Evolutionary conservation across 2,888 invertebrate species (phyloP).

Genomic region (Orthonychiurus folsomi): DNA sequence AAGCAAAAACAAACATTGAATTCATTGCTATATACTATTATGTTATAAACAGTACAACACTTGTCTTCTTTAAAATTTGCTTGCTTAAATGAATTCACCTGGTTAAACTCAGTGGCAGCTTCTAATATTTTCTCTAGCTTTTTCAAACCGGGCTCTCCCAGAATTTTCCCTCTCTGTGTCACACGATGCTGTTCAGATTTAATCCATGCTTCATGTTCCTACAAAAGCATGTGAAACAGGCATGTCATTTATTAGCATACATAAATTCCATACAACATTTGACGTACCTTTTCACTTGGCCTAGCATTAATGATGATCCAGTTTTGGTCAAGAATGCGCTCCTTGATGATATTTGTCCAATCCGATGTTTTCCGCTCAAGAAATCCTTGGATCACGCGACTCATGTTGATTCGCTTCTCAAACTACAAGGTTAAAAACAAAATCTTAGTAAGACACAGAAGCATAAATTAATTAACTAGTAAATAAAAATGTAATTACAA

Average conservation of each 20-base stretch:
- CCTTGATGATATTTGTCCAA: conserved; percentile 32
- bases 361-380: conserved; percentile 25
- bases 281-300: conserved; percentile 27
- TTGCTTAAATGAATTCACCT: conserved; percentile 46
- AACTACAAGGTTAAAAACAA: conserved; percentile 20
- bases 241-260: conserved; percentile 8
- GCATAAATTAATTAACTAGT: too few species aligned
- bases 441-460: too few species aligned
- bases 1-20: too few species aligned
- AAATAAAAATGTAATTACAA: too few species aligned
- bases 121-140: conserved; percentile 54
- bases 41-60: too few species aligned
- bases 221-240: conserved; percentile 23
- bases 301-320: conserved; percentile 32
- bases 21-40: too few species aligned
- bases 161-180: conserved; percentile 53
- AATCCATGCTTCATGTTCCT: conserved; percentile 58
- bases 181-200: conserved; percentile 64
- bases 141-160: conserved; percentile 62
- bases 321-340: conserved; percentile 27
- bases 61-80: too few species aligned
- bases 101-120: conserved; percentile 65
- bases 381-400: conserved; percentile 28
- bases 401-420: conserved; percentile 32
- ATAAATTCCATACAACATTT: background rate